phyloP scores from a whole-genome alignment of 37 sponge, comb jelly and placozoan genomes.

The Agelas oroides region DNA sequence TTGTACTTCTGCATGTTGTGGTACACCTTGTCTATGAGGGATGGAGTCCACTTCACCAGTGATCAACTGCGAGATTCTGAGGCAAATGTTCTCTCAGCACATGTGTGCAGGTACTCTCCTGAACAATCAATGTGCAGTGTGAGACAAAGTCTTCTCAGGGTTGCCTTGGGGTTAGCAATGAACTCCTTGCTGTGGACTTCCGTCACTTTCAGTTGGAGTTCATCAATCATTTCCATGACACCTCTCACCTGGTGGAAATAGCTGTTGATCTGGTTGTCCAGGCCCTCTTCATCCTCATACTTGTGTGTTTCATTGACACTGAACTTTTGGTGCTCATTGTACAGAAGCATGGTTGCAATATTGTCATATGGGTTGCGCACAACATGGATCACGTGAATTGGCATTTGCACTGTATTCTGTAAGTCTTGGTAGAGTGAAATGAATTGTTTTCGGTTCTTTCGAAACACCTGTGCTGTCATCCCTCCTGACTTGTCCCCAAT shows the following conservation, averaged over 20 bases:
- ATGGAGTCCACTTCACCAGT: conserved; percentile 56
- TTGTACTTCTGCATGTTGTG: conserved; percentile 32
- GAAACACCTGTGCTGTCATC: conserved; percentile 40
- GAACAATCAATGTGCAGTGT: conserved; percentile 34
- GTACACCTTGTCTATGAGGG: conserved; percentile 39
- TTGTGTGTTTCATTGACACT: conserved; percentile 7
- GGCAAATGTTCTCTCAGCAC: conserved; percentile 25
- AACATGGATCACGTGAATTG: conserved; percentile 51
- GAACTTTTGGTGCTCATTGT: conserved; percentile 32
- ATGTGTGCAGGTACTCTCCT: conserved; percentile 35
- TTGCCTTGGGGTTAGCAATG: conserved; percentile 41
- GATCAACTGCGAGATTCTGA: conserved; percentile 44
- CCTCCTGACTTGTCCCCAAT: conserved; percentile 64
- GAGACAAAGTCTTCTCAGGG: conserved; percentile 36
- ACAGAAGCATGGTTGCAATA: conserved; percentile 72
- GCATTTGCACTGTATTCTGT: conserved; percentile 19
- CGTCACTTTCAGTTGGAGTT: too few species aligned
- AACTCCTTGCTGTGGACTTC: conserved; percentile 17
- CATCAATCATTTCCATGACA: too few species aligned
- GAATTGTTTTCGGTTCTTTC: conserved; percentile 13
- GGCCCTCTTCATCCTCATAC: conserved; percentile 1
- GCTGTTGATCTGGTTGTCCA: conserved; percentile 17
- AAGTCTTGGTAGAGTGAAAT: conserved; percentile 9
- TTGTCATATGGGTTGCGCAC: conserved; percentile 75
- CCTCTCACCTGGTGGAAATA: conserved; percentile 44